Percentiles rank a stretch among this genome's conserved stretches.
These are phyloP conservation scores for Drosophila ochracea DNA, from an alignment of 2,888 invertebrate species.

Conservation along the genomic window DNA sequence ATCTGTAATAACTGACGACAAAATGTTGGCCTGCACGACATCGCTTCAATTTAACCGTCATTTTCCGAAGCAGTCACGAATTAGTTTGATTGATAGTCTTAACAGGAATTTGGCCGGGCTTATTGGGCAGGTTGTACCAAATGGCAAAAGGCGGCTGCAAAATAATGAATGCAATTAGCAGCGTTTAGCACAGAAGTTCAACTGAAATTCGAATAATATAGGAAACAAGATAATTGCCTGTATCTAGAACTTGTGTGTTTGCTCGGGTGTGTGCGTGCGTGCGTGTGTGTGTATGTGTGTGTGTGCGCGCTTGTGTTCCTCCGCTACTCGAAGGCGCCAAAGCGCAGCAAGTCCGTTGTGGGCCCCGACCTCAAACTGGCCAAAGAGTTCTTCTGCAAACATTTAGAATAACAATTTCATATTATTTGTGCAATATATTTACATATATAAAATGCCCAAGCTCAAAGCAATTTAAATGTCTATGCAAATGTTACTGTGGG, in stretches of 20 bases:
- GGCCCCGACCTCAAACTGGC: constrained; percentile 66
- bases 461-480: constrained; percentile 18
- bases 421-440: constrained; percentile 25
- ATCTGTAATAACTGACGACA: constrained; percentile 39
- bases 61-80: constrained; percentile 43
- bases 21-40: constrained; percentile 45
- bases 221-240: constrained; percentile 53
- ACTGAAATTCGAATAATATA: constrained; percentile 7
- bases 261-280: not conserved
- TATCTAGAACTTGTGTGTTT: constrained; percentile 10
- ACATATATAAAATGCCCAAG: constrained; percentile 13
- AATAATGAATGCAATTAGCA: constrained; percentile 73
- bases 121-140: constrained; percentile 27
- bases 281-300: not conserved
- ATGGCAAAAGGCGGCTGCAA: constrained; percentile 38
- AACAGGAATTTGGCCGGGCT: constrained; percentile 42
- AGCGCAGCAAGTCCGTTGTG: constrained; percentile 70
- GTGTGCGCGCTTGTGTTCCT: not conserved
- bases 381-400: constrained; percentile 75
- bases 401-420: constrained; percentile 68
- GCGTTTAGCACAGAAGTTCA: constrained; percentile 34
- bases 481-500: not conserved
- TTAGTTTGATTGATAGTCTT: constrained; percentile 71
- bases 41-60: constrained; percentile 47
- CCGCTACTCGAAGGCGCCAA: constrained; percentile 70